These are phyloP conservation scores for Acrossocheilus fasciatus DNA, from an alignment of 2,797 vertebrate genomes.

Conservation along the genomic window DNA sequence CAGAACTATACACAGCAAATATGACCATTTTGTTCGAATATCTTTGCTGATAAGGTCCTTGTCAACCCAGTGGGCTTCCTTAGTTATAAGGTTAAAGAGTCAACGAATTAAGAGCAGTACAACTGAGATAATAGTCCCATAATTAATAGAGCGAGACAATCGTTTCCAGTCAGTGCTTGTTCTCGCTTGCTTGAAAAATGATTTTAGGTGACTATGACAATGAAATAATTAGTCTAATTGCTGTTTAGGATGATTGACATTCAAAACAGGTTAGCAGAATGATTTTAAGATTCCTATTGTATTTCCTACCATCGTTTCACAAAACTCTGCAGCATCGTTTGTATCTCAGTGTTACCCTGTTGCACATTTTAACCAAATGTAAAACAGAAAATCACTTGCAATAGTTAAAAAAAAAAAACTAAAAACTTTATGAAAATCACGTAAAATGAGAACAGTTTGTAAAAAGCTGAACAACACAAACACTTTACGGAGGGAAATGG, in stretches of 20 bases:
- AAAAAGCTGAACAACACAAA: conserved; percentile 6
- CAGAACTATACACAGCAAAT: conserved; percentile 11
- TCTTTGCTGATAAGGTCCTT: not conserved
- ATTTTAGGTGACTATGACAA: conserved; percentile 1
- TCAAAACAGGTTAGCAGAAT: not conserved
- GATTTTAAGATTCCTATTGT: not conserved
- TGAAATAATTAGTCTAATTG: not conserved
- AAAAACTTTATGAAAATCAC: not conserved
- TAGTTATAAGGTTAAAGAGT: not conserved
- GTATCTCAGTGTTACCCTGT: not conserved
- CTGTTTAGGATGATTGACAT: not conserved
- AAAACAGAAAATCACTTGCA: not conserved
- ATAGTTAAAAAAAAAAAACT: not conserved
- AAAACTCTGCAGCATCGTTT: not conserved
- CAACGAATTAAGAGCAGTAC: not conserved
- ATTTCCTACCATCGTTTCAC: not conserved
- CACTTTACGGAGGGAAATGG: not conserved
- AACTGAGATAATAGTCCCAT: conserved; percentile 5
- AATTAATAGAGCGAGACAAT: not conserved
- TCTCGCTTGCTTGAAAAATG: not conserved
- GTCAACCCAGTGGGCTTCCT: not conserved
- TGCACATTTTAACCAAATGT: not conserved
- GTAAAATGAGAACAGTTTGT: not conserved
- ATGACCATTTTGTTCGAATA: not conserved
- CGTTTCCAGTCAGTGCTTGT: not conserved